phyloP scores from a whole-genome alignment of 2,113 vertebrate genomes.

The Gulo gulo region DNA sequence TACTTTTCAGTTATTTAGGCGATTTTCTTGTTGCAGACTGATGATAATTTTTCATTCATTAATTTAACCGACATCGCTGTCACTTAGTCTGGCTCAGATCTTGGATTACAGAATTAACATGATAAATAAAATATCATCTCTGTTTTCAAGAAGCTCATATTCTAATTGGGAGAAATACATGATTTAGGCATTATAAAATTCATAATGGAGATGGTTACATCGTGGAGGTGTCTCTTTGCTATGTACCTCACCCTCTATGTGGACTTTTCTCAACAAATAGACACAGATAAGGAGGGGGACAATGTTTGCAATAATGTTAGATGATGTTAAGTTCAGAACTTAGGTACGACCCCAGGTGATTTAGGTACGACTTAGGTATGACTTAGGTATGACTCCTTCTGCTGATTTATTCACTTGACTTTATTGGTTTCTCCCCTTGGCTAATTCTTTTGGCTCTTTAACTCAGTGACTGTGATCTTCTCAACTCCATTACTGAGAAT shows the following conservation, averaged over 20 bases:
- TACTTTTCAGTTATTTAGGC: not conserved
- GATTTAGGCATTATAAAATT: not conserved
- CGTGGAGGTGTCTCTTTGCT: not conserved
- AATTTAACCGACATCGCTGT: not conserved
- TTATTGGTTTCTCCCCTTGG: not conserved
- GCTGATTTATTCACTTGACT: not conserved
- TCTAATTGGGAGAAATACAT: not conserved
- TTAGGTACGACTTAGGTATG: not conserved
- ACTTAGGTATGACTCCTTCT: not conserved
- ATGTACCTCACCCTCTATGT: rapidly evolving
- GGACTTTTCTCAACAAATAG: not conserved
- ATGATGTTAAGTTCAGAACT: not conserved
- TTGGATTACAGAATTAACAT: not conserved
- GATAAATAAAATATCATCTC: not conserved
- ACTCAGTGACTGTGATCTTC: not conserved
- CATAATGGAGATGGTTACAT: not conserved
- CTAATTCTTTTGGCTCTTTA: not conserved
- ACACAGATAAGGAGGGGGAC: not conserved
- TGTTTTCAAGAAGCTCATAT: not conserved
- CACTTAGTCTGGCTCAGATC: not conserved
- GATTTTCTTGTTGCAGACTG: not conserved
- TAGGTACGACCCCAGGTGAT: not conserved
- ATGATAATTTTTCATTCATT: not conserved
- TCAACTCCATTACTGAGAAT: not conserved
- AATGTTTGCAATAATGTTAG: not conserved